These are phyloP conservation scores for Malurus splendens DNA, from an alignment of 2,797 vertebrate genomes.

Conservation along the genomic window DNA sequence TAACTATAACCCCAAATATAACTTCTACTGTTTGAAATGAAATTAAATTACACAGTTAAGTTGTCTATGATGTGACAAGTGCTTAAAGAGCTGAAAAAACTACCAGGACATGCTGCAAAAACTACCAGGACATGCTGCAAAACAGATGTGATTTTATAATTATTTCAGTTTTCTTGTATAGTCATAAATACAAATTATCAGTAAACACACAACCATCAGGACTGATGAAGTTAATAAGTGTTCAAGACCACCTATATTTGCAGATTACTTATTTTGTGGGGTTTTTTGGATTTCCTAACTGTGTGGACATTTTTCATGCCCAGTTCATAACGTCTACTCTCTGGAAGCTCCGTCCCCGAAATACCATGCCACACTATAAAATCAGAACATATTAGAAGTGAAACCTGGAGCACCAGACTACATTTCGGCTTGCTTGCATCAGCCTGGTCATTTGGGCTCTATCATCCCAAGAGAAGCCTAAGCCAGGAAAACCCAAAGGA, in stretches of 20 bases:
- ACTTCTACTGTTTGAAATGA: background rate
- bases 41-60: background rate
- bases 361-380: background rate
- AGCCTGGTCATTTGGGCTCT: background rate
- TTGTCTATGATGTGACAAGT: background rate
- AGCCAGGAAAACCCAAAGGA: background rate
- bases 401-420: background rate
- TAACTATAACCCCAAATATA: background rate
- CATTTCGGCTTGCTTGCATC: background rate
- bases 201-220: background rate
- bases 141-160: background rate
- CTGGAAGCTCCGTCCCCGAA: background rate
- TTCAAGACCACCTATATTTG: background rate
- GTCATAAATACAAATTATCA: background rate
- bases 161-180: background rate
- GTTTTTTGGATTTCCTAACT: background rate
- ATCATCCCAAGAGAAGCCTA: background rate
- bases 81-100: background rate
- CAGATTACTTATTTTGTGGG: background rate
- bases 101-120: background rate
- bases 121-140: background rate
- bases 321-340: background rate
- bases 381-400: background rate
- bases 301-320: background rate
- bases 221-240: background rate